A percentile compares a stretch with the other conserved stretches of the same genome.
phyloP scores from a whole-genome alignment of 2,797 vertebrate genomes.

The Rhyacichthys aspro region DNA sequence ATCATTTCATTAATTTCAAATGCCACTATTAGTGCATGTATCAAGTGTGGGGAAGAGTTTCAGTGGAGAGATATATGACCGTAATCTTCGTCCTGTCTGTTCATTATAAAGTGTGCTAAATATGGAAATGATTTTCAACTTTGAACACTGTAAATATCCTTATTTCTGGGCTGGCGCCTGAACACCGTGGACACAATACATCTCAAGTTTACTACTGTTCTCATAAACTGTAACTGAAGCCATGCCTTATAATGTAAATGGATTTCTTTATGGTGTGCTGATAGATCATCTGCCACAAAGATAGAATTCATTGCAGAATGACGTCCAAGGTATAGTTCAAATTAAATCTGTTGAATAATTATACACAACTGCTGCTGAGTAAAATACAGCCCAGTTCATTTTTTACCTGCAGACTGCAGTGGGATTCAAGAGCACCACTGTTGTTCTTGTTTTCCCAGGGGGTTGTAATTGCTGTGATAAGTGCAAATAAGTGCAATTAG shows the following conservation, averaged over 20 bases:
- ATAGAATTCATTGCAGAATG: conserved; percentile 48
- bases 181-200: conserved; percentile 46
- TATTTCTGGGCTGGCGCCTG: conserved; percentile 48
- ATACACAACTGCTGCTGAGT: conserved; percentile 33
- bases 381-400: conserved; percentile 44
- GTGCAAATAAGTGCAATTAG: conserved; percentile 74
- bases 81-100: conserved; percentile 13
- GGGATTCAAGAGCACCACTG: conserved; percentile 44
- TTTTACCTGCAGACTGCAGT: conserved; percentile 20
- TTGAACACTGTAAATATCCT: conserved; percentile 34
- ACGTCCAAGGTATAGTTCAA: conserved; percentile 53
- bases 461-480: conserved; percentile 70
- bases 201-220: conserved; percentile 59
- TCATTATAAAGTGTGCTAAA: conserved; percentile 17
- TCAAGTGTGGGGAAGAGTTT: conserved; percentile 8
- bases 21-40: conserved; percentile 23
- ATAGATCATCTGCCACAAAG: conserved; percentile 59
- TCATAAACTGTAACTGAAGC: conserved; percentile 53
- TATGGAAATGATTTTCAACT: conserved; percentile 28
- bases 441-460: conserved; percentile 57
- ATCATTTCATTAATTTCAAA: conserved; percentile 57
- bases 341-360: conserved; percentile 63
- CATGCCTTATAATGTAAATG: conserved; percentile 64
- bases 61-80: conserved; percentile 29
- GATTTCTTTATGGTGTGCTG: conserved; percentile 58